Evolutionary conservation across 2,797 vertebrate genomes (phyloP), one percentile per base, ranked within the genome.

Genomic region (Thripadectes ignobilis): DNA sequence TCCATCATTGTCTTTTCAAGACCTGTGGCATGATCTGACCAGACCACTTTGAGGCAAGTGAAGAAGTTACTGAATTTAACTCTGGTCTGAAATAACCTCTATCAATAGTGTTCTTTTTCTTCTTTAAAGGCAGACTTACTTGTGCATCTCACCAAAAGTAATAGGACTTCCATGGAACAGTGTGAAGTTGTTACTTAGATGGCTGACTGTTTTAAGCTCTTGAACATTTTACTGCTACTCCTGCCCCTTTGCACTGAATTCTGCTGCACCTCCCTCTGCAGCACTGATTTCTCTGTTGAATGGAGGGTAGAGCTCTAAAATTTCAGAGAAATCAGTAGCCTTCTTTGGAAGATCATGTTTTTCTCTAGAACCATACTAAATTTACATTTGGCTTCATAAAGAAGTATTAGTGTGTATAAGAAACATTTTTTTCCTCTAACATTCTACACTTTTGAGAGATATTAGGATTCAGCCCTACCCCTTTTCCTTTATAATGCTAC

Each of bases 331-430:
- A 72, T 48, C 15, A 26, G 9, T n/a, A 54, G 10, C 30, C 10
- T 84, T 32, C 75, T 77, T 72, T 69, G 29, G 67, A 82, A 54
- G 62, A 34, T 7, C 1, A 1, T 58, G 15, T 34, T 93, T 81
- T 78, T 63, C 20, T 54, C 21, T 65, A 24, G 34, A 93, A 26
- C 22, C 8, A 14, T 41, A 30, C 6, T 52, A n/a, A n/a, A 76
- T 85, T 95, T 88, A 43, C 73, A 52, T 63, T 38, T 92, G 49
- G 4, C 27, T 91, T 89, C 22, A 46, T 45, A 61, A 74, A 65
- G 67, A 66, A 51, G 3, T 27, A 30, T 38, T 71, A 83, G 39
- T 82, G 34, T 72, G 19, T 30, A 29, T n/a, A 36, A 34, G 41
- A 84, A 91, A 52, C 0, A 5, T 63, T 83, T 73, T 90, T 85